A percentile compares a stretch with the other conserved stretches of the same genome.
Evolutionary conservation across 1,140 invertebrate species (phyloP).

Genomic region (Temnothorax nylanderi): DNA sequence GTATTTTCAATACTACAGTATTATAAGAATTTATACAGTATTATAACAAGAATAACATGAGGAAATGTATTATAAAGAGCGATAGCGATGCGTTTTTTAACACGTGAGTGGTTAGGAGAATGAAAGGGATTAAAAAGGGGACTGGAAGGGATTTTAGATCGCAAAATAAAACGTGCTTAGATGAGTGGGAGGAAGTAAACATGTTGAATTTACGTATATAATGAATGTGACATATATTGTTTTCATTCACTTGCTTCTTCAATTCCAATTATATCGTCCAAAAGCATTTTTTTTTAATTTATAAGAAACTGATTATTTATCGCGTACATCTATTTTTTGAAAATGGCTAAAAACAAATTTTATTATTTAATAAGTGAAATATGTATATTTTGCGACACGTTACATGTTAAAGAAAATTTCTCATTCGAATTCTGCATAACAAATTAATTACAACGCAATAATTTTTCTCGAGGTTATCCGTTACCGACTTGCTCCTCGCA

Average conservation of each 20-base stretch:
- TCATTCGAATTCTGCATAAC: background rate
- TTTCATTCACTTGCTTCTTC: background rate
- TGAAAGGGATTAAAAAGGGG: no score
- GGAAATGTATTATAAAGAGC: background rate
- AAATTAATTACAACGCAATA: background rate
- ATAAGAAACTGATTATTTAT: background rate
- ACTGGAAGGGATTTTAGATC: background rate
- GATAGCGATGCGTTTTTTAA: background rate
- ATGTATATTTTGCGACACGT: background rate
- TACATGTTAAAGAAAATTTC: background rate
- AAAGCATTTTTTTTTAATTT: background rate
- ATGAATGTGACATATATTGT: background rate
- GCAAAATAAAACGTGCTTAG: background rate
- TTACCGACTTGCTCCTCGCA: background rate
- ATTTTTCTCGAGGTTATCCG: background rate
- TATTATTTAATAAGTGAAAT: background rate
- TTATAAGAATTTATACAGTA: background rate
- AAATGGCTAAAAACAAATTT: background rate
- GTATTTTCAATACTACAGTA: no score
- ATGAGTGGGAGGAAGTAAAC: background rate
- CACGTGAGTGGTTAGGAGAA: no score
- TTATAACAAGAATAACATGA: background rate
- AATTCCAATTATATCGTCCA: background rate
- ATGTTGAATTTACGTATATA: background rate
- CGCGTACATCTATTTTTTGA: background rate